Conservation (phyloP, 2,888 invertebrate species). For the Dolichopus griseipennis region DNA sequence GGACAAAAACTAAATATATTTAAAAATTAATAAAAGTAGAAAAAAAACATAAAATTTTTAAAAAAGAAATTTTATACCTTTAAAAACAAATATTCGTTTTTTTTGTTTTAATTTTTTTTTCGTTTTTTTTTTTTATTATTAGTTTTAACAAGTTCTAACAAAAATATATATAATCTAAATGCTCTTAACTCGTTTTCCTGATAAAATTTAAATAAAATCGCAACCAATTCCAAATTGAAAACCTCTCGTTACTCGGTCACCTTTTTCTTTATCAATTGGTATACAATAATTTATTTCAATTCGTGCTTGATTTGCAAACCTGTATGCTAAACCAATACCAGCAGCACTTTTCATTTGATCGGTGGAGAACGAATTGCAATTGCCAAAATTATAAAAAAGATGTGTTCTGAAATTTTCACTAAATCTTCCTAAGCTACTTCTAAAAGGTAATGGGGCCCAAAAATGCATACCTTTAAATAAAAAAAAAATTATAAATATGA, state of each 20-base stretch:
- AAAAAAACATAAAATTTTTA: too few species aligned
- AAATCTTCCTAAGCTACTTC: slow-evolving; percentile 65
- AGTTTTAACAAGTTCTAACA: neutral
- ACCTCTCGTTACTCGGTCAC: slow-evolving; percentile 59
- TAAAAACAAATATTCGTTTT: too few species aligned
- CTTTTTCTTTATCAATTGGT: slow-evolving; percentile 58
- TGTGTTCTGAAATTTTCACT: slow-evolving; percentile 82
- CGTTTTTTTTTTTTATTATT: neutral
- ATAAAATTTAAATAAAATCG: slow-evolving; percentile 56
- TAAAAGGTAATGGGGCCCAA: slow-evolving; percentile 84
- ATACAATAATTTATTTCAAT: slow-evolving; percentile 91
- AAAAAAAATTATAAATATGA: neutral
- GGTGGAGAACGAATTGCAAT: slow-evolving; percentile 50
- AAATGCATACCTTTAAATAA: slow-evolving; percentile 63
- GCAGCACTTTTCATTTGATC: slow-evolving; percentile 59
- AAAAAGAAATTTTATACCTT: too few species aligned
- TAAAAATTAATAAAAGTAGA: too few species aligned
- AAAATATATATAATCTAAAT: slow-evolving; percentile 2
- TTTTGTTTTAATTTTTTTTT: neutral
- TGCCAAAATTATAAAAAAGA: slow-evolving; percentile 81
- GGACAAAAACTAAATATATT: too few species aligned
- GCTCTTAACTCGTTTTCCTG: neutral
- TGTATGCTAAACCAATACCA: slow-evolving; percentile 77
- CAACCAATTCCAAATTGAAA: slow-evolving; percentile 80
- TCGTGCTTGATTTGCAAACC: slow-evolving; percentile 75